Evolutionary conservation across 2,888 invertebrate species (phyloP).

Genomic region (Mellilla xanthometata): DNA sequence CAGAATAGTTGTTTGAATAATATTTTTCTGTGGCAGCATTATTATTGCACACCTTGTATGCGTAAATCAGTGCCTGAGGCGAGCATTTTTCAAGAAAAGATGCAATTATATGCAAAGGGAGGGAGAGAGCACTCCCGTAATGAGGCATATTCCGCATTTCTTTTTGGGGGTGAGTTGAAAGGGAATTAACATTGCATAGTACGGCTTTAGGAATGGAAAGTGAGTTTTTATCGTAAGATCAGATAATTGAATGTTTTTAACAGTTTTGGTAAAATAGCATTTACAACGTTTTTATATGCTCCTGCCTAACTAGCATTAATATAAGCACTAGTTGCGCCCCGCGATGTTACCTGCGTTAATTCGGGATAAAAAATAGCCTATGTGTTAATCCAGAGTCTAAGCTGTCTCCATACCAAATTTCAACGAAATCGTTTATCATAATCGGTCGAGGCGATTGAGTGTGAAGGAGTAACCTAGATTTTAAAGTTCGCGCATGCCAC

Average conservation of each 20-base stretch:
- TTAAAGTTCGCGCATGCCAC: no score
- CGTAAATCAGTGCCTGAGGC: conserved; percentile 81
- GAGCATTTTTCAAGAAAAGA: conserved; percentile 75
- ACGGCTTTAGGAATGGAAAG: conserved; percentile 14
- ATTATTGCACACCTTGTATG: conserved; percentile 82
- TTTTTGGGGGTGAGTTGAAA: conserved; percentile 34
- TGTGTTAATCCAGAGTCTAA: no score
- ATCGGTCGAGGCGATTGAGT: no score
- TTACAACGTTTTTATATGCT: conserved; percentile 18
- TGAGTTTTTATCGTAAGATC: conserved; percentile 11
- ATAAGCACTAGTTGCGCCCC: no score
- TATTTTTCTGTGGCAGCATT: conserved; percentile 74
- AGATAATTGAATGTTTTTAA: no score
- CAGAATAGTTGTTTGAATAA: conserved; percentile 52
- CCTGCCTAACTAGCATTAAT: conserved; percentile 38
- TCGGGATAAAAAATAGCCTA: no score
- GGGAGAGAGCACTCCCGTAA: conserved; percentile 53
- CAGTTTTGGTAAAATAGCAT: no score
- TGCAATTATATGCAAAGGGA: conserved; percentile 78
- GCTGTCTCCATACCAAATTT: no score
- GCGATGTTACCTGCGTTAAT: no score
- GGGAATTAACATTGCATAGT: conserved; percentile 30
- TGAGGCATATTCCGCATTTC: conserved; percentile 52
- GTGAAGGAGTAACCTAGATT: no score
- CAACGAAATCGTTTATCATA: no score